Conservation (phyloP, 2,797 vertebrate genomes). For the Antrozous pallidus region DNA sequence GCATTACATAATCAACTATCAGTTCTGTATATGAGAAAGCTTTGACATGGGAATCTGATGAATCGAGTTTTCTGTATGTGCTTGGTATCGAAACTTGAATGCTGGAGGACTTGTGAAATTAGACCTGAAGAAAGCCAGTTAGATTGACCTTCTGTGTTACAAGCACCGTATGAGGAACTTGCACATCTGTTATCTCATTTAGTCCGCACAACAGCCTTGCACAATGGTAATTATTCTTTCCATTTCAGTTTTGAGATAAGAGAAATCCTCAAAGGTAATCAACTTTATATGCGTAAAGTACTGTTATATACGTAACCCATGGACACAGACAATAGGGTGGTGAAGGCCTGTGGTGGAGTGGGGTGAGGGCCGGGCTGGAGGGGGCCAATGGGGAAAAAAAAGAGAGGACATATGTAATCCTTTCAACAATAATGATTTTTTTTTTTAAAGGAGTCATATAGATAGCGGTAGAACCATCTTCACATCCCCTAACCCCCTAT, state of each 20-base stretch:
- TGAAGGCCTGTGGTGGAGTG: too few species aligned
- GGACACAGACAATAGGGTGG: too few species aligned
- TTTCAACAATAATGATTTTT: too few species aligned
- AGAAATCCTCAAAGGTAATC: background rate
- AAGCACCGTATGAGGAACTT: background rate
- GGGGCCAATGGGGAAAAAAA: too few species aligned
- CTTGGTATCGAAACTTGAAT: background rate
- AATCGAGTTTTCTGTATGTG: background rate
- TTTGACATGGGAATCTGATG: background rate
- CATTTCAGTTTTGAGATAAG: background rate
- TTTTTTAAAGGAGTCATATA: background rate
- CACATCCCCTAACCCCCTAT: background rate
- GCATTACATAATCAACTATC: background rate
- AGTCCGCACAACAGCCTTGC: background rate
- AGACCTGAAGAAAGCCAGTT: background rate
- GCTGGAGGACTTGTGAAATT: background rate
- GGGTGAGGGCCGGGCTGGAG: accelerated
- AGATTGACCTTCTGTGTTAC: background rate
- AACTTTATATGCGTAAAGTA: too few species aligned
- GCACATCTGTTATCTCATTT: background rate
- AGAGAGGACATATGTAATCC: too few species aligned
- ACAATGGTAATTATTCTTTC: background rate
- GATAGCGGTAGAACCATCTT: background rate
- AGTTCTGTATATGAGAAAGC: background rate
- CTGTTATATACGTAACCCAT: too few species aligned